phyloP scores from a whole-genome alignment of 1,140 invertebrate species.

The Temnothorax nylanderi region DNA sequence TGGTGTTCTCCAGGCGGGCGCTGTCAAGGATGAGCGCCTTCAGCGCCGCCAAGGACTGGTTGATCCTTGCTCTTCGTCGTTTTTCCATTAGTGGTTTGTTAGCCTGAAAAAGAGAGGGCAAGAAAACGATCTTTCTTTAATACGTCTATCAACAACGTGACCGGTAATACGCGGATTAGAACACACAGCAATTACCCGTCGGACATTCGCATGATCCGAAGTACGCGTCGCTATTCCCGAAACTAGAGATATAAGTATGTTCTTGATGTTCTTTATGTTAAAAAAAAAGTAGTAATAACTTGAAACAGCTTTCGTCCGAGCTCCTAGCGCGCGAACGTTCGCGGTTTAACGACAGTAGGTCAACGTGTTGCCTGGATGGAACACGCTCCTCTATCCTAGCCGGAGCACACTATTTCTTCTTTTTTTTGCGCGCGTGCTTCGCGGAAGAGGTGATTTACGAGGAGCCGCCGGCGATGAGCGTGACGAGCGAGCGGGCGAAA shows the following conservation, averaged over 20 bases:
- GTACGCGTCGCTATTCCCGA: neutral
- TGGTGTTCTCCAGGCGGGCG: conserved; percentile 89
- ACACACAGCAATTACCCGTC: neutral
- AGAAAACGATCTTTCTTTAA: conserved; percentile 7
- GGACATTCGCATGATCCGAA: neutral
- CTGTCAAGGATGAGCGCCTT: conserved; percentile 94
- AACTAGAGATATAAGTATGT: neutral
- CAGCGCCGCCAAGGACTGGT: conserved; percentile 94
- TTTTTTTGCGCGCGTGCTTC: conserved; percentile 19
- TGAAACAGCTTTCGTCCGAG: neutral
- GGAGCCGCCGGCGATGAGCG: conserved; percentile 29
- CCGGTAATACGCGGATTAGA: neutral
- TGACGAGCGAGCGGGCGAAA: conserved; percentile 11
- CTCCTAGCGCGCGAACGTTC: neutral
- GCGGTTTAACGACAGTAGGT: conserved; percentile 11
- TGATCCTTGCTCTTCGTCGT: conserved; percentile 94
- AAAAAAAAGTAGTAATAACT: neutral
- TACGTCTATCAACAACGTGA: neutral
- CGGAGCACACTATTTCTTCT: neutral
- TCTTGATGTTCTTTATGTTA: neutral
- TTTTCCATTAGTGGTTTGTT: conserved; percentile 98
- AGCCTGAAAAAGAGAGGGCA: conserved; percentile 85
- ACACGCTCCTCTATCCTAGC: conserved; percentile 10
- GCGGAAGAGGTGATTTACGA: conserved; percentile 52
- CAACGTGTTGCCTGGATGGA: conserved; percentile 11